Conservation (phyloP, 53 echinoderm and acorn worm genomes). For the Holothuria leucospilota region DNA sequence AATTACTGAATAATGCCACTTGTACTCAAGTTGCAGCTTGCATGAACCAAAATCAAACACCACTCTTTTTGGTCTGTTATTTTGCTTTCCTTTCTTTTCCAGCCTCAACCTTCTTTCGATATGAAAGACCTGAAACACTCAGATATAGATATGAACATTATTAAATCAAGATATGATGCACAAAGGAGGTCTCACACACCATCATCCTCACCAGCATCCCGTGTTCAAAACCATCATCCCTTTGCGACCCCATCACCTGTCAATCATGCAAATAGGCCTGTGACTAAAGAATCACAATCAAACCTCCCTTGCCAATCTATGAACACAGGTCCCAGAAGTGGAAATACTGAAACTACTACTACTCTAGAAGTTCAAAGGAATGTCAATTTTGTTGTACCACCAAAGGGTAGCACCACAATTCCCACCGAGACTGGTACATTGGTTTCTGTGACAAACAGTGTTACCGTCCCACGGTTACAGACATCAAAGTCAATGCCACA, state of each 20-base stretch:
- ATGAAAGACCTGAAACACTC: slow-evolving; percentile 74
- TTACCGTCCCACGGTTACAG: slow-evolving; percentile 3
- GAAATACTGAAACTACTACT: background rate
- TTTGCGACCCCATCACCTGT: slow-evolving; percentile 16
- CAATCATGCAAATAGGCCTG: background rate
- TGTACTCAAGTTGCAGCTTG: background rate
- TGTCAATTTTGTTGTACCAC: background rate
- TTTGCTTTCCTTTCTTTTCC: background rate
- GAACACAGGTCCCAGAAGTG: background rate
- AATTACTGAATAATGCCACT: background rate
- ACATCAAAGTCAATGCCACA: slow-evolving; percentile 14
- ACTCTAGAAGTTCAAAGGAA: background rate
- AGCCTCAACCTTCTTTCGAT: slow-evolving; percentile 65
- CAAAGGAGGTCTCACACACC: background rate
- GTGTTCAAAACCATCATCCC: background rate
- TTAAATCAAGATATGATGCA: slow-evolving; percentile 72
- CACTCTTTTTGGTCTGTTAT: background rate
- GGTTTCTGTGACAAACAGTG: background rate
- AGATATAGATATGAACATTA: slow-evolving; percentile 64
- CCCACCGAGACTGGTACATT: slow-evolving; percentile 3
- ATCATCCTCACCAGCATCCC: background rate
- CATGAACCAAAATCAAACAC: too few species aligned
- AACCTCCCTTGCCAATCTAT: background rate
- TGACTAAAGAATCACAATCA: background rate
- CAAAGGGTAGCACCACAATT: background rate